Base-by-base conservation (phyloP, 2,113 vertebrate genomes). In the Ctenodactylus gundi region DNA sequence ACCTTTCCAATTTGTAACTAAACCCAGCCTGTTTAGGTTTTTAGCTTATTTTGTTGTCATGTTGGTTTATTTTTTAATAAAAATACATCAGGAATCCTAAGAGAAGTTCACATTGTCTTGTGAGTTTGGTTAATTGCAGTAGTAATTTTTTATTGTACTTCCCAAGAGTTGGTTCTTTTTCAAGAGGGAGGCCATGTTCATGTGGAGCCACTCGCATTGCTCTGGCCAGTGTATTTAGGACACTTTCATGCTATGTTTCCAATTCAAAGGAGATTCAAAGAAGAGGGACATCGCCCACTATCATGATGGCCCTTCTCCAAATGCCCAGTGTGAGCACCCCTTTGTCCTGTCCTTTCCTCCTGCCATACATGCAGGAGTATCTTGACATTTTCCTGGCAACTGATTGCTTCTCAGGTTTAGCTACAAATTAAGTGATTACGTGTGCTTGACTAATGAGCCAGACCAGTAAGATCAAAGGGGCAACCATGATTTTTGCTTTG, bases 271-370 rank as follows among this genome's bases (percentile, higher is more conserved):
- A 76, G 95, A 98, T 68, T 98, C 98, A 81, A 98, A 98, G 49
- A 98, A 99, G 97, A 97, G 98, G 90, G 98, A 98, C 97, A 98
- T 98, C 31, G 98, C 99, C 94, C 99, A 88, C 96, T 99, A 87
- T 98, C 98, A 76, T n/a, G n/a, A n/a, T n/a, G n/a, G n/a, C 93
- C 96, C 39, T 96, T 93, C 97, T 99, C 51, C 97, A 98, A 89
- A 98, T 98, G 17, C 34, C 97, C 60, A 95, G 99, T 93, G 96
- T 96, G 4, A 99, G 98, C 86, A 98, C 98, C 53, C 98, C 98
- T 46, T 98, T 99, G 85, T 99, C 98, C 92, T 99, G 98, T 97
- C 98, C 98, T 97, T 98, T 96, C 98, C 98, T 18, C 99, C 99
- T 15, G 98, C 98, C 94, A 97, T 98, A 57, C 97, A 97, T n/a